Conservation (phyloP, 1,140 invertebrate genomes). For the Venturia canescens region DNA sequence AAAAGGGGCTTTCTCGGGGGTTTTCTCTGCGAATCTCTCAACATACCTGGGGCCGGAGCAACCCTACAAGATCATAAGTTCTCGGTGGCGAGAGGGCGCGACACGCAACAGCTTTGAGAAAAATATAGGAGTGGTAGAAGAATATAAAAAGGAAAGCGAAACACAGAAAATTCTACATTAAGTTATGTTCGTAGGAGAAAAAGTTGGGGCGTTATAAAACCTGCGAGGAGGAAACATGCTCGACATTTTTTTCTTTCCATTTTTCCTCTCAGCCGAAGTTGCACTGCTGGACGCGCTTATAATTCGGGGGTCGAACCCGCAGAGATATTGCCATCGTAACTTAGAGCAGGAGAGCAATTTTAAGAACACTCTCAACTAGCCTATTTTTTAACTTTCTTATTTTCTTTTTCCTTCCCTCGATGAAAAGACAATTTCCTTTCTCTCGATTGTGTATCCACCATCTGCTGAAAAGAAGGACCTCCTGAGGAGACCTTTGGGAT, state of each 20-base stretch:
- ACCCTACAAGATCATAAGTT: slow-evolving; percentile 55
- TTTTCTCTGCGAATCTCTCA: slow-evolving; percentile 49
- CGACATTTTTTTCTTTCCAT: slow-evolving; percentile 16
- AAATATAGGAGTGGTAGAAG: background rate
- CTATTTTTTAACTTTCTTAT: slow-evolving; percentile 8
- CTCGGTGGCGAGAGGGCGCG: slow-evolving; percentile 44
- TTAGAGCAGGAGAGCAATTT: slow-evolving; percentile 35
- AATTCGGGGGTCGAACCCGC: slow-evolving; percentile 35
- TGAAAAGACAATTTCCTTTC: slow-evolving; percentile 34
- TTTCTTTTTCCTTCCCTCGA: background rate
- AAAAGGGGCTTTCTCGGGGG: slow-evolving; percentile 15
- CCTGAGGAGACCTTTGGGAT: background rate
- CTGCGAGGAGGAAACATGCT: background rate
- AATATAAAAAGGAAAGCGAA: background rate
- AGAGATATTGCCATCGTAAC: slow-evolving; percentile 48
- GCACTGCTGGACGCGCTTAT: slow-evolving; percentile 33
- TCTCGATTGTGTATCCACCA: slow-evolving; percentile 27
- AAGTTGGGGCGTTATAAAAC: slow-evolving; percentile 29
- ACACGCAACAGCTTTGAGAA: slow-evolving; percentile 56
- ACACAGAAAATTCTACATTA: slow-evolving; percentile 58
- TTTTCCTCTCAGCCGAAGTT: slow-evolving; percentile 37
- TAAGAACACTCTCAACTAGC: background rate
- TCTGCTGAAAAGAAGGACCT: background rate
- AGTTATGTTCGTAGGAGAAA: slow-evolving; percentile 56
- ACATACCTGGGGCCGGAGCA: slow-evolving; percentile 51